Base-by-base conservation (phyloP, 2,113 vertebrate species). In the Podiceps cristatus region DNA sequence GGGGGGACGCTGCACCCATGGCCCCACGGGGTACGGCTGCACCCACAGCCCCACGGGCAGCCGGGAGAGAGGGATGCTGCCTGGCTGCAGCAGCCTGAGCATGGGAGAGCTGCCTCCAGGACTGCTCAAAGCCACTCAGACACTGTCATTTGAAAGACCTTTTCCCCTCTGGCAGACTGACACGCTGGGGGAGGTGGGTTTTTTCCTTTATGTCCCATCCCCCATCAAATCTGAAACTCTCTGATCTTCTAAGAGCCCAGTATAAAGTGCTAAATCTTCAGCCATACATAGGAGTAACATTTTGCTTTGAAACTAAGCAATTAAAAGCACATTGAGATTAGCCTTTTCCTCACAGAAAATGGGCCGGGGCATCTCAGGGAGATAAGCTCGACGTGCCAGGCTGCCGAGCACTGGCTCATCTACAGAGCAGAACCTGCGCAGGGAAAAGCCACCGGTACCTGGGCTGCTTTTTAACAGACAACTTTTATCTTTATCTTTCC, bases 261-360 rank as follows among this genome's bases (percentile, higher is more conserved):
- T 18, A 24, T 18, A 19, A 90, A 74, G 87, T 24, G 72, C 79
- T 64, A 25, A 64, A 79, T 60, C 93, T 84, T 90, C 90, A 82
- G 31, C 88, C 58, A 16, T 29, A 47, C 67, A 37, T 1, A 52
- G 44, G 20, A 93, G 52, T n/a, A 93, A 77, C 22, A 19, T 82
- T 96, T 94, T 89, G 37, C 90, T 97, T 94, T 96, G 92, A 91
- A 95, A 92, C 42, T 24, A 90, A 82, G 92, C 88, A 88, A 93
- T 88, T 94, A 83, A 78, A 88, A 92, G 79, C 76, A 73, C 66
- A 10, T 5, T 50, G 84, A 78, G 64, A 58, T 84, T 77, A 91
- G 67, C 42, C 24, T 45, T 68, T 86, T 95, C 81, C 86, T 90
- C 88, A 15, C 3, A 7, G 85, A 64, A 72, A 68, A 72, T 0